Evolutionary conservation across 2,797 vertebrate species (phyloP), one percentile per base, ranked within the genome.

Genomic region (Clamator glandarius): DNA sequence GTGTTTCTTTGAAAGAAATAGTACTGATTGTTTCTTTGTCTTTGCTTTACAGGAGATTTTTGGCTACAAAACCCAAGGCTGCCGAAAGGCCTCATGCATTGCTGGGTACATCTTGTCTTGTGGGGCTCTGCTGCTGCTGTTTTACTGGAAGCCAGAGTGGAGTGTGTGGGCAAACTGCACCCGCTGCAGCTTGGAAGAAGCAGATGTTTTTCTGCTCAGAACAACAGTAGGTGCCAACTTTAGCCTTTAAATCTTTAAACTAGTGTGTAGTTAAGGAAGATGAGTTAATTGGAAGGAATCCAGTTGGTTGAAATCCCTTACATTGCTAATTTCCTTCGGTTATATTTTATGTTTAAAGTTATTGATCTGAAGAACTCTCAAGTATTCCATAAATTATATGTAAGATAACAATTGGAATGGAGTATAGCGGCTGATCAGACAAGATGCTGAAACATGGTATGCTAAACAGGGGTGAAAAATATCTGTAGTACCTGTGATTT

Each of bases 81-180:
- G 94, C 13, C 85, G 97, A 10, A 97, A 44, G 70, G 95, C 54
- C 26, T 29, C 98, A 41, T 97, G 97, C 92, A 48, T 97, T 18
- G 15, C 88, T 23, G 95, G 93, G 1, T 98, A 95, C 3, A 11
- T 97, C 78, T 86, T 97, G 87, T 97, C 97, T 23, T 87, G 95
- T 11, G 97, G 97, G 3, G 48, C 46, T 33, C 96, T 97, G 51
- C 80, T 70, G 35, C 87, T 97, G 11, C 20, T 97, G 7, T 97
- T 98, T 36, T 95, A 97, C 85, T 98, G 97, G 97, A 97, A 87
- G 54, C 97, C 97, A 2, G 96, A 96, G 55, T 95, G 97, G 97
- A 78, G 94, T 16, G 97, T 98, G 54, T 97, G 97, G 97, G 93
- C 96, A 73, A 94, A 35, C 55, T 97, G 97, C 12, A 25, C 57